These are phyloP conservation scores for Chromoteleia sp. DNA, from an alignment of 2,888 invertebrate species.

Conservation along the genomic window DNA sequence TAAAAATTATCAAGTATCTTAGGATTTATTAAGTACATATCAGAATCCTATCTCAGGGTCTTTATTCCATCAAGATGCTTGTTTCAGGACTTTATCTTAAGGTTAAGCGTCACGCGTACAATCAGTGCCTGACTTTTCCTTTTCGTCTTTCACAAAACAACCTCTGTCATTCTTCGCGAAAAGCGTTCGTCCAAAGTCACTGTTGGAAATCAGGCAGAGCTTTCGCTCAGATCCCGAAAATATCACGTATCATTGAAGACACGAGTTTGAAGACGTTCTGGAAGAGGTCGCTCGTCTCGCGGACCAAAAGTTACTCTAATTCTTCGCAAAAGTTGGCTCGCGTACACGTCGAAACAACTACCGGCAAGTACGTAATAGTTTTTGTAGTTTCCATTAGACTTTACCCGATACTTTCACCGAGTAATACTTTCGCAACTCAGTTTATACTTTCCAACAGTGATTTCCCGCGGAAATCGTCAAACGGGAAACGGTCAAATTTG, in stretches of 20 bases:
- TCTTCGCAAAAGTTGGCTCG: neutral
- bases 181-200: no score
- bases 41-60: no score
- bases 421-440: conserved; percentile 35
- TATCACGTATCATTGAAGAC: conserved; percentile 2
- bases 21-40: no score
- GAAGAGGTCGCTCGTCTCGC: no score
- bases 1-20: no score
- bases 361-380: conserved; percentile 20
- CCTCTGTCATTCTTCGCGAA: no score
- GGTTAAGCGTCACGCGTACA: no score
- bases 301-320: conserved; percentile 12
- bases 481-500: conserved; percentile 35
- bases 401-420: conserved; percentile 19
- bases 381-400: conserved; percentile 39
- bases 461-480: conserved; percentile 46
- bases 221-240: neutral
- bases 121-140: no score
- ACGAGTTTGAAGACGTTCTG: no score
- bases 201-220: neutral
- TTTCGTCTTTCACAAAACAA: no score
- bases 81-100: no score
- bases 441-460: conserved; percentile 46
- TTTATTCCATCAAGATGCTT: no score
- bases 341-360: conserved; percentile 19